Evolutionary conservation across 2,113 vertebrate genomes (phyloP), one percentile per base, ranked within the genome.

Genomic region (Macrotis lagotis): DNA sequence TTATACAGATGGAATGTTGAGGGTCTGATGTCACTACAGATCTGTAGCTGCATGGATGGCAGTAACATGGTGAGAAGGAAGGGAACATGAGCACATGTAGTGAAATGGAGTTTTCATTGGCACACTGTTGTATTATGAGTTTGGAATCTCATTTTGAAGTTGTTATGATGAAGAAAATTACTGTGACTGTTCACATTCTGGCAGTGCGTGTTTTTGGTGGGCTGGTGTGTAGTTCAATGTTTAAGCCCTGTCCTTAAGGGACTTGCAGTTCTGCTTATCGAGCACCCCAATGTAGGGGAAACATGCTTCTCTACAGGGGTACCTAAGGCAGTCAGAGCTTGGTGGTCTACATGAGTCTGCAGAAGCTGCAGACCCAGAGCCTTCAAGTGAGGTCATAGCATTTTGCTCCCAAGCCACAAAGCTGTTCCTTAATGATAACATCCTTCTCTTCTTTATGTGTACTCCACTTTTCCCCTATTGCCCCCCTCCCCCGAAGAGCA

Each of bases 1-100:
- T 31, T 19, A 1, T 2, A 3, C n/a, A 3, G 51, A 19, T 12
- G 66, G 44, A 3, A 47, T 28, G 11, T 3, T 44, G 44, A n/a
- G 24, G 11, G 8, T 22, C 91, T 14, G 0, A 3, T 0, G 0
- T 24, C 90, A n/a, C 28, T 6, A 16, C 11, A 12, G 37, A 25
- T 48, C 44, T 59, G 3, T n/a, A 0, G 44, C 94, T 14, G 51
- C 50, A 66, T 31, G n/a, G 66, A 50, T 88, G 93, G 95, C 95
- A 88, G 93, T 47, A 22, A 89, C 25, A 0, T 91, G 37, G 90
- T 66, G 90, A 55, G 92, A 96, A 97, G 94, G 97, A 97, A 98
- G 97, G 97, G 96, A 97, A 95, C 89, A 59, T 93, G 93, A 97
- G 48, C 88, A 48, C 8, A 28, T 19, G 31, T 48, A 49, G 6